phyloP scores from a whole-genome alignment of 1,140 invertebrate genomes.

The Papilio polytes region DNA sequence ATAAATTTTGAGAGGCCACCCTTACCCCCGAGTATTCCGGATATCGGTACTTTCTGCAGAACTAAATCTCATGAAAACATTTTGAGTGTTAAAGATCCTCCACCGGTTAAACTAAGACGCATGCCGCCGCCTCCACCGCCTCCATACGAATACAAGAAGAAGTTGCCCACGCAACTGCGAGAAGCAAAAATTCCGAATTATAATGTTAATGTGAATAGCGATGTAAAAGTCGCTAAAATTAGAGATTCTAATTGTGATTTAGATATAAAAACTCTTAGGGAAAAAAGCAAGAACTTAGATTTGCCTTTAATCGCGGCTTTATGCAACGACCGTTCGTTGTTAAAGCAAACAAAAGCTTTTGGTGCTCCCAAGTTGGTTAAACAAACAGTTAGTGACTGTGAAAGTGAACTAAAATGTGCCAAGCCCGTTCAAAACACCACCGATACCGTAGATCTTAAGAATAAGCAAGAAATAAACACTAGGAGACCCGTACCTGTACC shows the following conservation, averaged over 20 bases:
- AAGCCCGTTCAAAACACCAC: slow-evolving; percentile 74
- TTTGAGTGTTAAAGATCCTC: slow-evolving; percentile 86
- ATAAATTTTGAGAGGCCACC: slow-evolving; percentile 85
- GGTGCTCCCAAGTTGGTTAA: slow-evolving; percentile 88
- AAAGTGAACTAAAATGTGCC: slow-evolving; percentile 74
- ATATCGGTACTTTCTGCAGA: slow-evolving; percentile 85
- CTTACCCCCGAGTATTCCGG: slow-evolving; percentile 82
- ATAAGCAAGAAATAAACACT: slow-evolving; percentile 69
- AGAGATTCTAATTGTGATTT: slow-evolving; percentile 84
- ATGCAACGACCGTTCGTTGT: slow-evolving; percentile 93
- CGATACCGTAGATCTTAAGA: slow-evolving; percentile 76
- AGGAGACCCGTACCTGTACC: slow-evolving; percentile 58
- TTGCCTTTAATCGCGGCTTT: slow-evolving; percentile 94
- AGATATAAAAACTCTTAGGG: slow-evolving; percentile 91
- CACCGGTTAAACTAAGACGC: slow-evolving; percentile 85
- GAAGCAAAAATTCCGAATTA: slow-evolving; percentile 59
- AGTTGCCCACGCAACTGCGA: slow-evolving; percentile 67
- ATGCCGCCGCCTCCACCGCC: slow-evolving; percentile 90
- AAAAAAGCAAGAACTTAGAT: slow-evolving; percentile 94
- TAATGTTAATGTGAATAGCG: slow-evolving; percentile 55
- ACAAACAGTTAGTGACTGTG: slow-evolving; percentile 74
- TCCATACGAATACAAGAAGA: slow-evolving; percentile 85
- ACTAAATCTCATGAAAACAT: slow-evolving; percentile 92
- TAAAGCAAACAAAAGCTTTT: slow-evolving; percentile 94
- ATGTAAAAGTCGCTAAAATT: slow-evolving; percentile 58